Percentiles rank a stretch among this genome's conserved stretches.
Evolutionary conservation across 1,140 invertebrate species (phyloP).

Genomic region (Calliopsis andreniformis): DNA sequence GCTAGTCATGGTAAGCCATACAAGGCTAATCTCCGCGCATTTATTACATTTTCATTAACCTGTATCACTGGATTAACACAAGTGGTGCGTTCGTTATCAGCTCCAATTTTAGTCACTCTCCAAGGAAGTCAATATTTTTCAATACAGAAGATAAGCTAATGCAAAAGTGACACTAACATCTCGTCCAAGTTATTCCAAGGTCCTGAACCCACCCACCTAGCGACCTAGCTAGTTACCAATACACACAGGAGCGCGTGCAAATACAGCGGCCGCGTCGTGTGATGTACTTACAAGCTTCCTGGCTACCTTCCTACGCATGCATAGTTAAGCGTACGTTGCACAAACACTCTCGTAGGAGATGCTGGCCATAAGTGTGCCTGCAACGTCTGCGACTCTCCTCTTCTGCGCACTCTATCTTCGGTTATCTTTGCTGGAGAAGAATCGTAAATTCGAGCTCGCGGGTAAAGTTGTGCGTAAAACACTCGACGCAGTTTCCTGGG

Average conservation of each 20-base stretch:
- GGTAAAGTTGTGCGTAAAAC: slow-evolving; percentile 48
- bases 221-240: slow-evolving; percentile 58
- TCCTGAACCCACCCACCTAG: slow-evolving; percentile 51
- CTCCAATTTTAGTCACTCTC: no score
- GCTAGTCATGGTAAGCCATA: no score
- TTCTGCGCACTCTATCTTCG: slow-evolving; percentile 55
- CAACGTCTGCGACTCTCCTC: not conserved
- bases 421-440: slow-evolving; percentile 58
- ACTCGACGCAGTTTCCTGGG: slow-evolving; percentile 29
- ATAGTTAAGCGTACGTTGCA: not conserved
- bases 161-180: slow-evolving; percentile 37
- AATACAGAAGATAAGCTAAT: no score
- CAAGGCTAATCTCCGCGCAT: no score
- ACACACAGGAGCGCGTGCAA: not conserved
- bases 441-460: slow-evolving; percentile 63
- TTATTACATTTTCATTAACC: no score
- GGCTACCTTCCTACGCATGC: slow-evolving; percentile 55
- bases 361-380: not conserved
- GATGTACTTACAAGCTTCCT: not conserved
- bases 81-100: no score
- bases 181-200: slow-evolving; percentile 33
- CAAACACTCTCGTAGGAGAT: not conserved
- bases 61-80: no score
- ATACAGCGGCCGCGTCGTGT: not conserved
- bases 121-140: no score